phyloP scores from a whole-genome alignment of 2,113 vertebrate genomes.

The Alexandromys fortis region DNA sequence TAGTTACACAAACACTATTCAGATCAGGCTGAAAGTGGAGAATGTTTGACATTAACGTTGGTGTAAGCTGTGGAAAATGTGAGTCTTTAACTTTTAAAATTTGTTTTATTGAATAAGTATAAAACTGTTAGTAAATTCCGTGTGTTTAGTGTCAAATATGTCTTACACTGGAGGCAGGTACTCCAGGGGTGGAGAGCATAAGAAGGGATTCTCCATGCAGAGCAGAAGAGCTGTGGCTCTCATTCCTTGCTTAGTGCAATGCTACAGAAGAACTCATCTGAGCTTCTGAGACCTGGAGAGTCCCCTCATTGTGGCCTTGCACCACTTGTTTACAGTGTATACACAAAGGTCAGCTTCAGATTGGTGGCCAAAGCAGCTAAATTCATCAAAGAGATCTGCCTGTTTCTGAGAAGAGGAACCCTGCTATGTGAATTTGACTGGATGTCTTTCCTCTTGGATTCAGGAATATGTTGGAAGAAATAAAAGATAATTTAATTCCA shows the following conservation, averaged over 20 bases:
- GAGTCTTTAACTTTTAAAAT: neutral
- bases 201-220: neutral
- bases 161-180: neutral
- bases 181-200: neutral
- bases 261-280: neutral
- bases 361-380: constrained; percentile 18
- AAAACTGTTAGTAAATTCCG: neutral
- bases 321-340: neutral
- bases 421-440: neutral
- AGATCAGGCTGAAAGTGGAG: neutral
- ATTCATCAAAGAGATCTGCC: neutral
- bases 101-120: neutral
- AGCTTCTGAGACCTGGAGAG: too few species aligned
- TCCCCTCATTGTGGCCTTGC: neutral
- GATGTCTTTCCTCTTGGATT: constrained; percentile 5
- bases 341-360: neutral
- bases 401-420: neutral
- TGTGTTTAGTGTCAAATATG: neutral
- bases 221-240: neutral
- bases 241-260: neutral
- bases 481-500: constrained; percentile 59
- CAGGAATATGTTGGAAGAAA: constrained; percentile 24
- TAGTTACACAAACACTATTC: neutral
- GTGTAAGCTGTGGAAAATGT: neutral
- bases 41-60: neutral